Conservation (phyloP, 2,888 invertebrate genomes). For the Stegophylla sp. region DNA sequence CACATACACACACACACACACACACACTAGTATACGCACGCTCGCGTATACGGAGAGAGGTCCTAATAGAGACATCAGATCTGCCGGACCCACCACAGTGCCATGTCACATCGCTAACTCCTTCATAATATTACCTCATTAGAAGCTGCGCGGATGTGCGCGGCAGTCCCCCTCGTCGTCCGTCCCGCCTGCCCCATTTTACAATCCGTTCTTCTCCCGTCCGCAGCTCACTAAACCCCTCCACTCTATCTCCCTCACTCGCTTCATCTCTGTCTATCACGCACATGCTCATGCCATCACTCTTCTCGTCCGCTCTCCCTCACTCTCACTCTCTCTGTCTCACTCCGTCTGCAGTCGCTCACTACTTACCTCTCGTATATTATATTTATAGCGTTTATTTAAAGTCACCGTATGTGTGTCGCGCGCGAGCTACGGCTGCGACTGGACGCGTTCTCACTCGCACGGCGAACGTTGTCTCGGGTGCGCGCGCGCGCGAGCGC, state of each 20-base stretch:
- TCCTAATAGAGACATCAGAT: slow-evolving; percentile 61
- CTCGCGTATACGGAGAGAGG: slow-evolving; percentile 59
- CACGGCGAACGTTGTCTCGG: background rate
- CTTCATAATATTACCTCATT: slow-evolving; percentile 60
- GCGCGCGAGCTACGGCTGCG: background rate
- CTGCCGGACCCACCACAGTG: slow-evolving; percentile 61
- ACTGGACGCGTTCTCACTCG: background rate
- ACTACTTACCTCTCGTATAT: background rate
- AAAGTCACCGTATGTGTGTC: background rate
- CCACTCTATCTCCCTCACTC: no score
- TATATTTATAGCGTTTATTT: slow-evolving; percentile 29
- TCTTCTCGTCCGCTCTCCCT: background rate
- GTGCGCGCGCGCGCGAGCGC: background rate
- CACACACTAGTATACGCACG: slow-evolving; percentile 10
- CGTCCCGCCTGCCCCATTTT: background rate
- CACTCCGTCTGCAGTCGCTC: background rate
- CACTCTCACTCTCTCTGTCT: background rate
- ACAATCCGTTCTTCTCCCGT: background rate
- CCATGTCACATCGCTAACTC: slow-evolving; percentile 61
- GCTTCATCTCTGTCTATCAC: background rate
- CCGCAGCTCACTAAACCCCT: background rate
- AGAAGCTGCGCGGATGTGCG: slow-evolving; percentile 52
- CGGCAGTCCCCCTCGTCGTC: slow-evolving; percentile 5
- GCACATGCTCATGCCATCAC: background rate
- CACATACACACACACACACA: background rate